Conservation (phyloP, 2,113 vertebrate genomes). For the Tor tambroides region DNA sequence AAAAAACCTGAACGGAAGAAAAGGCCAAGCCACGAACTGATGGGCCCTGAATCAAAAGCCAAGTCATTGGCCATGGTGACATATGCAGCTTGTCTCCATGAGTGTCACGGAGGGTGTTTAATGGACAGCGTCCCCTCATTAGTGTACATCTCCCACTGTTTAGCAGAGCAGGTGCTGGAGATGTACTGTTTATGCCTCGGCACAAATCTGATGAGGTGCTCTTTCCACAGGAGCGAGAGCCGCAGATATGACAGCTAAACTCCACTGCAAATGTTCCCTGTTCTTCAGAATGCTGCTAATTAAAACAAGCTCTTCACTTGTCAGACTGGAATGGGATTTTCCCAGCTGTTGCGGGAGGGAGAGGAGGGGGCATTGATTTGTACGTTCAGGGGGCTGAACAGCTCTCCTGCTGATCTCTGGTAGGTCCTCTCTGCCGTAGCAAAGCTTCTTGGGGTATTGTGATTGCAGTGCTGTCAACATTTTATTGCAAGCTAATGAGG, state of each 20-base stretch:
- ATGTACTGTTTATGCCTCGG: conserved; percentile 12
- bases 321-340: conserved; percentile 49
- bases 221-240: background rate
- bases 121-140: conserved; percentile 44
- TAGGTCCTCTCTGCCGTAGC: background rate
- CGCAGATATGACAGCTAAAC: conserved; percentile 55
- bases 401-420: conserved; percentile 23
- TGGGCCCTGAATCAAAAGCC: conserved; percentile 22
- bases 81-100: conserved; percentile 27
- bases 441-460: conserved; percentile 31
- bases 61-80: conserved; percentile 21
- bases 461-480: conserved; percentile 24
- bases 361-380: conserved; percentile 30
- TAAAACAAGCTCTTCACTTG: conserved; percentile 54
- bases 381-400: background rate
- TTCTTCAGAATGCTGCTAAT: conserved; percentile 53
- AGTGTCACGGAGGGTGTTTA: conserved; percentile 20
- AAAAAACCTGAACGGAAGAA: background rate
- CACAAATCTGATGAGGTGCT: conserved; percentile 31
- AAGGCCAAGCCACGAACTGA: conserved; percentile 4
- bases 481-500: conserved; percentile 18
- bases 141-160: conserved; percentile 38
- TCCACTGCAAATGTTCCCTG: conserved; percentile 40
- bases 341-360: conserved; percentile 35
- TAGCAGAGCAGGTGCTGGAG: conserved; percentile 33